Percentiles rank a stretch among this genome's conserved stretches.
phyloP scores from a whole-genome alignment of 2,888 invertebrate species.

The Cecidostiba fungosa region DNA sequence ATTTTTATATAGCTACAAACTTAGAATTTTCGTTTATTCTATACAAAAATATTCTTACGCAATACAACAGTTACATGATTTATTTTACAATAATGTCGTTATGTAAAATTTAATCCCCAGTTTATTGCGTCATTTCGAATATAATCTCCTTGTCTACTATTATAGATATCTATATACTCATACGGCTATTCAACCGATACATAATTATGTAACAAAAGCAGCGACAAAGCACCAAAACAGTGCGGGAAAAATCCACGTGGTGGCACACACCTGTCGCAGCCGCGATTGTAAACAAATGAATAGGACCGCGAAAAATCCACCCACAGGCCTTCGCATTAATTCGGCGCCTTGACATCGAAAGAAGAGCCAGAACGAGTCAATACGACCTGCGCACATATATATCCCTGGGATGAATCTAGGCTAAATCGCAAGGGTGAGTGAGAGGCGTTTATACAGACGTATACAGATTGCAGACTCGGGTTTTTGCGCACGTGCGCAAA shows the following conservation, averaged over 20 bases:
- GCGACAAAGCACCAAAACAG: background rate
- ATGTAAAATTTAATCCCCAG: background rate
- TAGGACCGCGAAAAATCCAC: background rate
- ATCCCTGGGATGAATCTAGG: background rate
- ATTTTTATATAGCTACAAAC: background rate
- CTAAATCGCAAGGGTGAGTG: background rate
- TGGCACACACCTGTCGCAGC: background rate
- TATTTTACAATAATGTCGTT: background rate
- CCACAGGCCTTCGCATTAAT: background rate
- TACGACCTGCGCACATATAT: background rate
- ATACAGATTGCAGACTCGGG: background rate
- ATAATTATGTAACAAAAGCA: too few relatives aligned
- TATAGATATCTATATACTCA: background rate
- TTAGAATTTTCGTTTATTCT: background rate
- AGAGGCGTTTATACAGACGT: background rate
- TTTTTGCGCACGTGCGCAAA: background rate
- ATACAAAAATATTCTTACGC: background rate
- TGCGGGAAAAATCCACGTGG: background rate
- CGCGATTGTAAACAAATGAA: constrained; percentile 10
- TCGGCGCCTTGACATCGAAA: constrained; percentile 24
- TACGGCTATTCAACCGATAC: too few relatives aligned
- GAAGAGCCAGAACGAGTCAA: background rate
- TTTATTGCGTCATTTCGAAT: background rate
- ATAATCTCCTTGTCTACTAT: background rate
- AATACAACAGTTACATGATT: background rate